These are phyloP conservation scores for Gryllus longicercus DNA, from an alignment of 2,888 invertebrate species.

Conservation along the genomic window DNA sequence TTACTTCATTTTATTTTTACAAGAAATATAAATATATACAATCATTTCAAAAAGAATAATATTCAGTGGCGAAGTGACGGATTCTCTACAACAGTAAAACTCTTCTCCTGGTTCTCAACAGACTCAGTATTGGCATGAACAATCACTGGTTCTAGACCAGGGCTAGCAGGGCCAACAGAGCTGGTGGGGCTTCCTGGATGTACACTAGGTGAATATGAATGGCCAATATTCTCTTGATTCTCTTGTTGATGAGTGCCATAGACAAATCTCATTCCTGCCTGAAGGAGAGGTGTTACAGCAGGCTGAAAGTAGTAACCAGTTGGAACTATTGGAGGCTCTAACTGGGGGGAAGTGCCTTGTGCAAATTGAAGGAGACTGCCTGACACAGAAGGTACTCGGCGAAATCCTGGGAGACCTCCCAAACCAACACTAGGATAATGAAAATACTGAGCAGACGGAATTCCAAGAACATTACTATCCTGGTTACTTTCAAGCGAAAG, in stretches of 20 bases:
- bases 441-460: constrained; percentile 11
- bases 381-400: constrained; percentile 31
- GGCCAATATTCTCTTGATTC: not conserved
- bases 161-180: not conserved
- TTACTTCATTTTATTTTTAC: constrained; percentile 2
- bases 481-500: not conserved
- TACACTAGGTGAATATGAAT: not conserved
- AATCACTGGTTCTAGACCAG: not conserved
- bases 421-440: constrained; percentile 19
- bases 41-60: not conserved
- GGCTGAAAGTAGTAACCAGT: constrained; percentile 37
- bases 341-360: constrained; percentile 27
- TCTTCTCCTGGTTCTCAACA: not conserved
- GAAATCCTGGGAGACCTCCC: constrained; percentile 33
- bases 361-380: constrained; percentile 31
- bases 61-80: not conserved
- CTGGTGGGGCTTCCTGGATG: not conserved
- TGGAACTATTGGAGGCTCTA: constrained; percentile 19
- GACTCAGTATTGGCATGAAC: not conserved
- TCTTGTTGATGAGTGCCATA: constrained; percentile 20
- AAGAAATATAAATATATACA: not conserved
- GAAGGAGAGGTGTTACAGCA: constrained; percentile 35
- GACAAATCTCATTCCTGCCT: constrained; percentile 32
- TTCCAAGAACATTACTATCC: not conserved
- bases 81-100: constrained; percentile 17